A percentile compares a stretch with the other conserved stretches of the same genome.
phyloP scores from a whole-genome alignment of 2,888 invertebrate genomes.

The Plebejus melissa region DNA sequence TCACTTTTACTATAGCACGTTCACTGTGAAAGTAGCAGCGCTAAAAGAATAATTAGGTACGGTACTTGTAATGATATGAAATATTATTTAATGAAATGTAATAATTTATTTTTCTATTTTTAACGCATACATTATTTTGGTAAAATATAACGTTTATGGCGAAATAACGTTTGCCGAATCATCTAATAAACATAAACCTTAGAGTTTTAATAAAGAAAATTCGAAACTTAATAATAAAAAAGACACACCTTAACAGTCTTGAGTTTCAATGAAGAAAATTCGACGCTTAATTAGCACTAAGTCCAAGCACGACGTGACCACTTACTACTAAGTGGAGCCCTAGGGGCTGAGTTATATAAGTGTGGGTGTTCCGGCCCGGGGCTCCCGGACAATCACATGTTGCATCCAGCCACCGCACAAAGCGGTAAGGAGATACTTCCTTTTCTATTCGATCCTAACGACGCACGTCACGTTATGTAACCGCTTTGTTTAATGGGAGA shows the following conservation, averaged over 20 bases:
- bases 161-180: too few species aligned
- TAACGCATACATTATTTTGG: too few species aligned
- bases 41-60: too few species aligned
- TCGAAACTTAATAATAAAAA: too few species aligned
- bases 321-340: conserved; percentile 53
- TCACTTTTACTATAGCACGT: too few species aligned
- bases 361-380: conserved; percentile 61
- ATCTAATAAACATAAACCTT: too few species aligned
- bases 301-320: conserved; percentile 40
- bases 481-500: conserved; percentile 48
- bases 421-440: conserved; percentile 75
- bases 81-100: too few species aligned
- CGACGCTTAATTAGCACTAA: neutral
- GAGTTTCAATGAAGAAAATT: neutral
- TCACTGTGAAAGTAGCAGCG: too few species aligned
- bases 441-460: conserved; percentile 48
- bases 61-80: too few species aligned
- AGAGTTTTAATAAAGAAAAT: too few species aligned
- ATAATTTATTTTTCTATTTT: too few species aligned
- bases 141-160: too few species aligned
- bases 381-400: conserved; percentile 60
- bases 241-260: neutral
- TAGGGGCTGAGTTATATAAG: conserved; percentile 64
- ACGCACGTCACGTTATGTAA: conserved; percentile 60
- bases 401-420: conserved; percentile 64